Base-by-base conservation (phyloP, 2,888 invertebrate species). In the Cryptocephalus primarius region DNA sequence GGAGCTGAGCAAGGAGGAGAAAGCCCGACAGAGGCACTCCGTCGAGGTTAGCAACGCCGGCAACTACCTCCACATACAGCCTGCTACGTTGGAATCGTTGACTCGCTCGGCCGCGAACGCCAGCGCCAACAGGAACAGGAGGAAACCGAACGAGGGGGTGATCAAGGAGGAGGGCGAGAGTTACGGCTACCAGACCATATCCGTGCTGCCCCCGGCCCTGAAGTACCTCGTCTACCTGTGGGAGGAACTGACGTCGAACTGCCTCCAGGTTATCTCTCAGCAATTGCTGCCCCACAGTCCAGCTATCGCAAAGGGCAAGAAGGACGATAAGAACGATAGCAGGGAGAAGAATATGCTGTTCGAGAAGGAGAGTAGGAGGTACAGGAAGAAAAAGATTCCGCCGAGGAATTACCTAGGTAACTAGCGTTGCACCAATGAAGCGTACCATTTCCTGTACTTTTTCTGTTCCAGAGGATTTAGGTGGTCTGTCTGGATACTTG, bases 221-320 rank as follows among this genome's bases (percentile, higher is more conserved):
- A 85, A 90, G 44, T 88, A 90, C 45, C 72, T 95, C 8, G 91
- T 94, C 0, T 83, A 83, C 46, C 72, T 94, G 32, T 95, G 95
- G 95, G 92, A 94, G 62, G 87, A 91, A 45, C 74, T 95, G 13
- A 82, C 82, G 40, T 67, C 72, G 4, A 80, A 76, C 60, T 82
- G 81, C 54, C 69, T 81, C n/a, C 80, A 82, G 48, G 79, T 82
- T 1, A 79, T 82, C 47, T 72, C 75, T 14, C 78, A 81, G 55
- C 80, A 83, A 52, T 71, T 78, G 43, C 72, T 79, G 4, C 62
- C 78, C n/a, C 73, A 77, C 0, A 79, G 77, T 60, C 80, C 81
- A 0, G 73, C 57, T 6, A 60, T 62, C 42, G 58, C 48, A 32
- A 62, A 59, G 38, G 53, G 50, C 8, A 64, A 65, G 48, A 63